Evolutionary conservation across 2,113 vertebrate species (phyloP), one percentile per base, ranked within the genome.

Genomic region (Mesocricetus auratus): DNA sequence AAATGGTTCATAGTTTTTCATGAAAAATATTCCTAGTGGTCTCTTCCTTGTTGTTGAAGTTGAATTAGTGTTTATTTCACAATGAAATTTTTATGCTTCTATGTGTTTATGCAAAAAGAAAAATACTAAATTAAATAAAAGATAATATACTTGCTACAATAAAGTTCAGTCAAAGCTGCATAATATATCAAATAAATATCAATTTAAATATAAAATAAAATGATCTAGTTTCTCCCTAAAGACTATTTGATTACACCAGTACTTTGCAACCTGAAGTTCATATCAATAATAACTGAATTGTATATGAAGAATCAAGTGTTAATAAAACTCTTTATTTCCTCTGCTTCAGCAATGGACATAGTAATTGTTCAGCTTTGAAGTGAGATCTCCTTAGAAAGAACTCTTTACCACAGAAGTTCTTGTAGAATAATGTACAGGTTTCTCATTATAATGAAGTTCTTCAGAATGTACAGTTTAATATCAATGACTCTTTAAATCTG

Each of bases 41-140:
- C 21, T 82, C 1, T 81, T 90, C 8, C 31, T 77, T 82, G 7
- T 66, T 88, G 85, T 92, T 87, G 17, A 97, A 97, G 16, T 56
- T 69, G 1, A 60, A 7, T 86, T 66, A 36, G 19, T 39, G 75
- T 93, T 89, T 69, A 78, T 96, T 94, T 91, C 26, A 86, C 75
- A 33, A 33, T 60, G 12, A 29, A 36, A 0, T 73, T 88, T 69
- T 50, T 69, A 90, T 50, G 7, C 8, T 82, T 95, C 73, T 92
- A 68, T 75, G 10, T 58, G 19, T 95, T 83, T 45, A 73, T 88
- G 16, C 60, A 86, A 91, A 96, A 94, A 75, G 3, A 0, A 74
- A 93, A 92, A 82, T 79, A 85, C 39, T 93, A 83, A 93, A 92
- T 92, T 58, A 69, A 92, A 96, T 91, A 19, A 96, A 68, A 81